Conservation (phyloP, 2,797 vertebrate genomes). For the Sebastes hubbsi region DNA sequence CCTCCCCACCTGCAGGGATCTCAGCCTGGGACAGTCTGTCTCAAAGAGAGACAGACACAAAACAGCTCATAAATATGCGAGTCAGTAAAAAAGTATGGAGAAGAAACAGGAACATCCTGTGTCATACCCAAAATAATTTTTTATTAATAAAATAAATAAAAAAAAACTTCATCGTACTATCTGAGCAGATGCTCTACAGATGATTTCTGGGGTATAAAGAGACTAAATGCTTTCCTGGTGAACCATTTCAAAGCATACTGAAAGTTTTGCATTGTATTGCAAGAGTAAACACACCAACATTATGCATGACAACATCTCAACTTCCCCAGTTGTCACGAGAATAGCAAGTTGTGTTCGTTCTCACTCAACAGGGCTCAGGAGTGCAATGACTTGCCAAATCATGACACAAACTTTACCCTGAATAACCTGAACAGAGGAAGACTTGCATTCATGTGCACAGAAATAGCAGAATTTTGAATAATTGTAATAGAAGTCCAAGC, state of each 20-base stretch:
- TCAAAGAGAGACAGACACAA: slow-evolving; percentile 23
- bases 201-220: slow-evolving; percentile 22
- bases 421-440: not conserved
- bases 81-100: slow-evolving; percentile 21
- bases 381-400: not conserved
- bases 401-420: not conserved
- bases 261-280: not conserved
- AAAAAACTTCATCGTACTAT: not conserved
- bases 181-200: slow-evolving; percentile 37
- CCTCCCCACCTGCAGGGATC: slow-evolving; percentile 45
- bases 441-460: not conserved
- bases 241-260: slow-evolving; percentile 1
- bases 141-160: too few relatives aligned
- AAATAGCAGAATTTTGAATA: not conserved
- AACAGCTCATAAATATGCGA: slow-evolving; percentile 51
- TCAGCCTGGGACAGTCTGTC: slow-evolving; percentile 31
- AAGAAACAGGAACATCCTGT: slow-evolving; percentile 42
- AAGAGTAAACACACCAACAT: not conserved
- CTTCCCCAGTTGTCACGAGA: slow-evolving; percentile 4
- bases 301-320: slow-evolving; percentile 12
- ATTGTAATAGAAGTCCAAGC: not conserved
- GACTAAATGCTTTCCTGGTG: slow-evolving; percentile 8
- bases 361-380: not conserved
- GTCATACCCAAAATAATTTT: not conserved
- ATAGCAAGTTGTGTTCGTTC: not conserved